Percentiles rank a stretch among this genome's conserved stretches.
Evolutionary conservation across 2,888 invertebrate genomes (phyloP).

Genomic region (Eupithecia centaureata): DNA sequence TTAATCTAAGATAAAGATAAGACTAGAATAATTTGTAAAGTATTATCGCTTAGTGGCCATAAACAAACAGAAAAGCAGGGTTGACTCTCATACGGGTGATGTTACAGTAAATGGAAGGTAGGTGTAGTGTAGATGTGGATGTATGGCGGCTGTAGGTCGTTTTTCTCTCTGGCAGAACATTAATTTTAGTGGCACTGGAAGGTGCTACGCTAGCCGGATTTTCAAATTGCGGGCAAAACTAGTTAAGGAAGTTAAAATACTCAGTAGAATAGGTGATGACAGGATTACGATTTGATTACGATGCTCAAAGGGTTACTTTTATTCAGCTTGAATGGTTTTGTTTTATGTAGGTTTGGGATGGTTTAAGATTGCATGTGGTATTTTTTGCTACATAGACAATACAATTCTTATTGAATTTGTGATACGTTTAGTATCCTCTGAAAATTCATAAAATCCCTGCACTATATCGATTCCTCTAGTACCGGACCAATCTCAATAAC

Average conservation of each 20-base stretch:
- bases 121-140: slow-evolving; percentile 56
- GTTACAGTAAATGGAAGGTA: slow-evolving; percentile 57
- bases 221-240: slow-evolving; percentile 74
- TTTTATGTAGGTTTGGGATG: background rate
- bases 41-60: background rate
- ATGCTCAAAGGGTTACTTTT: background rate
- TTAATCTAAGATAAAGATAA: background rate
- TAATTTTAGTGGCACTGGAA: slow-evolving; percentile 79
- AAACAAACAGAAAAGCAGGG: background rate
- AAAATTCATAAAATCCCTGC: slow-evolving; percentile 21
- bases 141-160: slow-evolving; percentile 69
- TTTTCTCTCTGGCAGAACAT: slow-evolving; percentile 82
- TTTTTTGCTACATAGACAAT: background rate
- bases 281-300: slow-evolving; percentile 4
- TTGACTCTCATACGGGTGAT: slow-evolving; percentile 51
- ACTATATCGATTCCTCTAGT: slow-evolving; percentile 30
- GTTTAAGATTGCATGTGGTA: background rate
- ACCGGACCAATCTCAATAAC: slow-evolving; percentile 43
- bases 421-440: background rate
- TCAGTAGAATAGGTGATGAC: slow-evolving; percentile 43
- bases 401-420: background rate
- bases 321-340: background rate
- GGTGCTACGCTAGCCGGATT: slow-evolving; percentile 69
- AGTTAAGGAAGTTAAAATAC: slow-evolving; percentile 64
- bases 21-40: background rate